These are phyloP conservation scores for Argopecten irradians DNA, from an alignment of 1,140 invertebrate genomes.

Conservation along the genomic window DNA sequence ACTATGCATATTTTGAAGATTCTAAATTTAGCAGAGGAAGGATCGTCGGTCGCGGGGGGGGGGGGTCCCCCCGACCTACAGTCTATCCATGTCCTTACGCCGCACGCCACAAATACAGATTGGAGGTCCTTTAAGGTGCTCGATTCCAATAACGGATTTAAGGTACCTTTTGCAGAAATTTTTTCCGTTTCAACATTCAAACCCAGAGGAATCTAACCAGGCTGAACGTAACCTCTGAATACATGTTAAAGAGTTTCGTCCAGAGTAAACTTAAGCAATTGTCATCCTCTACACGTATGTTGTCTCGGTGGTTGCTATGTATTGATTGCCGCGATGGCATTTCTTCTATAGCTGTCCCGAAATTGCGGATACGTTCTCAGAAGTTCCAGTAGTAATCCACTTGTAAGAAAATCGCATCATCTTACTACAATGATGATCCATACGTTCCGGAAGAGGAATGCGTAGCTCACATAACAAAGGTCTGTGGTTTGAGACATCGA, in stretches of 20 bases:
- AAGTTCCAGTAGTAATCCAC: neutral
- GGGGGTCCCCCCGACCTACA: neutral
- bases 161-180: neutral
- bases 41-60: too few relatives aligned
- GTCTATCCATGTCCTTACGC: neutral
- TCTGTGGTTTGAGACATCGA: neutral
- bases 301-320: neutral
- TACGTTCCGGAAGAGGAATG: neutral
- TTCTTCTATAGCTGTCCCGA: neutral
- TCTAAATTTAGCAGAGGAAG: neutral
- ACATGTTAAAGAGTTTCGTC: neutral
- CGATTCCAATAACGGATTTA: neutral
- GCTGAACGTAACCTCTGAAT: too few relatives aligned
- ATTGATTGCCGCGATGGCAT: neutral
- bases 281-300: neutral
- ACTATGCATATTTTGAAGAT: neutral
- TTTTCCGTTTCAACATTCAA: neutral
- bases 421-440: neutral
- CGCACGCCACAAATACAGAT: neutral
- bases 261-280: neutral
- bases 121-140: neutral
- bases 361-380: neutral
- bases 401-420: neutral
- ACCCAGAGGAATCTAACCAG: too few relatives aligned
- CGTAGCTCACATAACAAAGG: neutral